phyloP scores from a whole-genome alignment of 1,140 invertebrate genomes.

The Drosophila micromelanica region DNA sequence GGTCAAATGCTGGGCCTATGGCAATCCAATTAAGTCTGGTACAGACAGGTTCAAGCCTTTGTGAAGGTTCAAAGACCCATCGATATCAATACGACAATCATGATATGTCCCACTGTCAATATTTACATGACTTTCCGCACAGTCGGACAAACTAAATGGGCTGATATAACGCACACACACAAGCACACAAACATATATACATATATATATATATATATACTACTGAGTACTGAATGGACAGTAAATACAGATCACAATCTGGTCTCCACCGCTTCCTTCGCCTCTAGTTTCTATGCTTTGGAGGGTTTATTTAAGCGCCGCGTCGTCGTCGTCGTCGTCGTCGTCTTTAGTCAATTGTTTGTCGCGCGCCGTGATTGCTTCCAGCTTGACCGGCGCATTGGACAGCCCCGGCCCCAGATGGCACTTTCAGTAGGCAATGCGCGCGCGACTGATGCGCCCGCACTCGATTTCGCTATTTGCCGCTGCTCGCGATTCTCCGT shows the following conservation, averaged over 20 bases:
- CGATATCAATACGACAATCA: slow-evolving; percentile 11
- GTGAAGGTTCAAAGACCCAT: slow-evolving; percentile 8
- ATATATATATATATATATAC: neutral
- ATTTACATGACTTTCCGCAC: slow-evolving; percentile 23
- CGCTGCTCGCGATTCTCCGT: slow-evolving; percentile 31
- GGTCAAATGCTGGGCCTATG: slow-evolving; percentile 25
- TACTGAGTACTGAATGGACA: neutral
- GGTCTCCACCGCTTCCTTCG: neutral
- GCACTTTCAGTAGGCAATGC: slow-evolving; percentile 67
- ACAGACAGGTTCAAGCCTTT: slow-evolving; percentile 7
- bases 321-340: slow-evolving; percentile 11
- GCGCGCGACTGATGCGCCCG: slow-evolving; percentile 69
- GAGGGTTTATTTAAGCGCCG: slow-evolving; percentile 45
- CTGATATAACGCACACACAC: neutral
- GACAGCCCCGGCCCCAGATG: slow-evolving; percentile 16
- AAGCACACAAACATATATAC: neutral
- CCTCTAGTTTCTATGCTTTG: neutral
- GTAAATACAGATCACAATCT: slow-evolving; percentile 31
- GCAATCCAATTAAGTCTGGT: slow-evolving; percentile 8
- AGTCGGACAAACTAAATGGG: slow-evolving; percentile 12
- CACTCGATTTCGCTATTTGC: slow-evolving; percentile 37
- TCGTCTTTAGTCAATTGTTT: slow-evolving; percentile 70
- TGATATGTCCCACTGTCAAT: slow-evolving; percentile 2
- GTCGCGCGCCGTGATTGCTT: slow-evolving; percentile 76
- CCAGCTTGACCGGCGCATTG: slow-evolving; percentile 43